Conservation (phyloP, 2,113 vertebrate species). For the Anolis carolinensis region DNA sequence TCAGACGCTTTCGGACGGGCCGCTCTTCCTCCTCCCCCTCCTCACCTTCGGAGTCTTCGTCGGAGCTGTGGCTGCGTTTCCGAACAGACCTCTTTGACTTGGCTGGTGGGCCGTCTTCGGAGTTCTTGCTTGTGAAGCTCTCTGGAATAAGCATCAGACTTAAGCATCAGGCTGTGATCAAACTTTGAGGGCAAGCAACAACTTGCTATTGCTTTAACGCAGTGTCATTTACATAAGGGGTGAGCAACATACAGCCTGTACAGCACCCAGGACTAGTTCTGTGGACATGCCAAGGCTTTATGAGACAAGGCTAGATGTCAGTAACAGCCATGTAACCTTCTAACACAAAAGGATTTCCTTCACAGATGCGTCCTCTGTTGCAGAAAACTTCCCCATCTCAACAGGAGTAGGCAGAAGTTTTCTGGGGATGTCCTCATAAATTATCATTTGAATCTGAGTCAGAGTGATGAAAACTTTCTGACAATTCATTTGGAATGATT, state of each 20-base stretch:
- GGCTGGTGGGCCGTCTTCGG: constrained; percentile 79
- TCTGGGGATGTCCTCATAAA: neutral
- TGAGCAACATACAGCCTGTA: too few species aligned
- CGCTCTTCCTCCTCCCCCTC: constrained; percentile 79
- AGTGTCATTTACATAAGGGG: too few species aligned
- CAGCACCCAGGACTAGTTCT: too few species aligned
- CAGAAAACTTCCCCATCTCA: neutral
- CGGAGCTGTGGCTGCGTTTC: constrained; percentile 73
- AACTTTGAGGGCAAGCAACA: neutral
- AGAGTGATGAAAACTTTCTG: neutral
- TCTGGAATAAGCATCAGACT: constrained; percentile 79
- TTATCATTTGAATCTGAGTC: neutral
- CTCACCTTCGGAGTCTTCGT: constrained; percentile 71
- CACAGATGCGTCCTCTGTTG: neutral
- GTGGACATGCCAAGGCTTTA: too few species aligned
- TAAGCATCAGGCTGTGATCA: constrained; percentile 64
- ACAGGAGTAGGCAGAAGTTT: neutral
- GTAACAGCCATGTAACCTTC: neutral
- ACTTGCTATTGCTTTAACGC: neutral
- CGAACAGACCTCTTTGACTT: constrained; percentile 67
- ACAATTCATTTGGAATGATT: neutral
- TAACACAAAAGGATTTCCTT: neutral
- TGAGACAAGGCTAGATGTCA: neutral
- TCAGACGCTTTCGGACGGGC: constrained; percentile 87
- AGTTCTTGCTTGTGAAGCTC: constrained; percentile 82